Evolutionary conservation across 2,797 vertebrate species (phyloP).

Genomic region (Phrynocephalus guinanensis): DNA sequence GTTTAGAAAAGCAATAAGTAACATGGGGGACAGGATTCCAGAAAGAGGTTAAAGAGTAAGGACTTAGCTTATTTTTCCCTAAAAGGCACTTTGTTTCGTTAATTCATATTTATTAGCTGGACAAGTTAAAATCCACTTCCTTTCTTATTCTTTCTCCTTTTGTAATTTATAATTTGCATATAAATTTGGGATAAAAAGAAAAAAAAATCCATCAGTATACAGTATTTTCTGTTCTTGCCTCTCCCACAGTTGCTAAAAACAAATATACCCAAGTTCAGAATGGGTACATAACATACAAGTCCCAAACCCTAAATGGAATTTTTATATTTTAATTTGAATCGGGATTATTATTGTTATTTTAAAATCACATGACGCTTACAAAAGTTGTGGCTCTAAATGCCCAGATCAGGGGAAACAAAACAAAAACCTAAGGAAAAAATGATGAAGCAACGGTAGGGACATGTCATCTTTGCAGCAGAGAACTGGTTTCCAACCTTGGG

Average conservation of each 20-base stretch:
- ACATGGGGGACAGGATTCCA: slow-evolving; percentile 6
- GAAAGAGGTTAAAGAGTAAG: slow-evolving; percentile 24
- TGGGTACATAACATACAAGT: slow-evolving; percentile 19
- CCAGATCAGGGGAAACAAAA: background rate
- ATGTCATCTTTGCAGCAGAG: too few relatives aligned
- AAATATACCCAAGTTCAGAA: background rate
- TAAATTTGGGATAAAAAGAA: slow-evolving; percentile 44
- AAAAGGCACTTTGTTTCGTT: slow-evolving; percentile 47
- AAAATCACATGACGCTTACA: slow-evolving; percentile 43
- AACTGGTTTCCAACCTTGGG: too few relatives aligned
- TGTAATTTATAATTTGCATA: slow-evolving; percentile 38
- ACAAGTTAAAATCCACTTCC: slow-evolving; percentile 21
- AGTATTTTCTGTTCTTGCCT: background rate
- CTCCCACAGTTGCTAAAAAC: slow-evolving; percentile 36
- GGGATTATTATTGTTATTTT: slow-evolving; percentile 37
- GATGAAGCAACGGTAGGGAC: background rate
- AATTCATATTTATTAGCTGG: slow-evolving; percentile 53
- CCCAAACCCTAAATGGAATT: background rate
- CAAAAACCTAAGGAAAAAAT: background rate
- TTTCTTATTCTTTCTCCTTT: slow-evolving; percentile 36
- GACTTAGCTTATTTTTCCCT: background rate
- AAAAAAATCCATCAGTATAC: slow-evolving; percentile 28
- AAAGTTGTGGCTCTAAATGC: slow-evolving; percentile 48
- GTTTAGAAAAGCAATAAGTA: background rate
- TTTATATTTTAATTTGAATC: slow-evolving; percentile 56